These are phyloP conservation scores for Polyommatus icarus DNA, from an alignment of 2,888 invertebrate species.

Conservation along the genomic window DNA sequence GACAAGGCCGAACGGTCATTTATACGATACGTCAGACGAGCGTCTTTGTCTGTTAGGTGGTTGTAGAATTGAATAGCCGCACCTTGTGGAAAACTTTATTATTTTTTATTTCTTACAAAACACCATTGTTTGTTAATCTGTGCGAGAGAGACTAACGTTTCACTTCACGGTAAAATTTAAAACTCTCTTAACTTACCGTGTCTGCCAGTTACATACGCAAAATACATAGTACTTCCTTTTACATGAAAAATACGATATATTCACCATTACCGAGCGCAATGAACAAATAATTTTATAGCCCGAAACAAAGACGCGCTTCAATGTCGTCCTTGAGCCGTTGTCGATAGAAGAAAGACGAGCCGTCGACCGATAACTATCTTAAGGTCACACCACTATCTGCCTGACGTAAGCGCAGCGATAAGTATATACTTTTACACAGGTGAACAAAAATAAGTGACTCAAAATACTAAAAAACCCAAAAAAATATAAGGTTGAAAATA, in stretches of 20 bases:
- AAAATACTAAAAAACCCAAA: not conserved
- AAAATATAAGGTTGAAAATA: not conserved
- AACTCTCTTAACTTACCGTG: not conserved
- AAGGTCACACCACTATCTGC: constrained; percentile 73
- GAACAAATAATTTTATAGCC: constrained; percentile 26
- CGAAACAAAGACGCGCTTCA: constrained; percentile 41
- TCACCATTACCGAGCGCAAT: constrained; percentile 1
- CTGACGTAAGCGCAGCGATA: constrained; percentile 65
- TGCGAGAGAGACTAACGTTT: not conserved
- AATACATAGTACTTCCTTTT: not conserved
- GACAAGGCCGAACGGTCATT: constrained; percentile 79
- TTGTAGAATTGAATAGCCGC: constrained; percentile 49
- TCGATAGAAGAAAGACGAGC: constrained; percentile 68
- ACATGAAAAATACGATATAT: not conserved
- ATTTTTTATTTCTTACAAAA: constrained; percentile 11
- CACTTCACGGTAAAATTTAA: not conserved
- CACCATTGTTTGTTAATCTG: constrained; percentile 10
- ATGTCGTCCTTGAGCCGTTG: constrained; percentile 70
- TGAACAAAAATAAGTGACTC: constrained; percentile 39
- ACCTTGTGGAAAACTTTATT: constrained; percentile 47
- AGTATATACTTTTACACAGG: constrained; percentile 52
- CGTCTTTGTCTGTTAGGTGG: constrained; percentile 62
- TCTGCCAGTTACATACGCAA: not conserved
- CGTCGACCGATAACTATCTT: constrained; percentile 78
- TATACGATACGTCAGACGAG: constrained; percentile 70